phyloP scores from a whole-genome alignment of 2,113 vertebrate species.

The Trachemys scripta region DNA sequence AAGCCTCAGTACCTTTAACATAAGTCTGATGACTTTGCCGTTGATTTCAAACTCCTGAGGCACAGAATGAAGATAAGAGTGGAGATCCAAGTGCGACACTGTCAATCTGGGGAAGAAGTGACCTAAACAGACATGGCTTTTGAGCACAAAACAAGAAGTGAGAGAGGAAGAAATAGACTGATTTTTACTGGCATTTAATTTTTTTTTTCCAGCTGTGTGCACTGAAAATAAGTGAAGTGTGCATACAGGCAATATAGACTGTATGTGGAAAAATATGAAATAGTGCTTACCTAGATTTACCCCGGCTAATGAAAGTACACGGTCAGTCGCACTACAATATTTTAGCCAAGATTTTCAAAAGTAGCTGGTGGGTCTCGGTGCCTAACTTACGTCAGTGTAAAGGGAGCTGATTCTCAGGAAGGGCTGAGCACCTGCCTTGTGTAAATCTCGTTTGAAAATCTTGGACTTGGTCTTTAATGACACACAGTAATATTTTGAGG shows the following conservation, averaged over 20 bases:
- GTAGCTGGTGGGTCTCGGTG: background rate
- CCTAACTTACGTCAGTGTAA: rapidly evolving
- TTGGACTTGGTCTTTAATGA: background rate
- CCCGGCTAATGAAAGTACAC: rapidly evolving
- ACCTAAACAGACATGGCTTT: background rate
- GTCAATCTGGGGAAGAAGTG: background rate
- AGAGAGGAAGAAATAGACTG: background rate
- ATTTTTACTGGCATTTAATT: background rate
- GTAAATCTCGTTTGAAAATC: background rate
- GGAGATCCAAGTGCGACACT: background rate
- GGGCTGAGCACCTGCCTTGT: background rate
- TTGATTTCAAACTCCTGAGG: background rate
- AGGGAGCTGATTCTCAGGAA: rapidly evolving
- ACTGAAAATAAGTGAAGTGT: background rate
- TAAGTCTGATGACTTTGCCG: background rate
- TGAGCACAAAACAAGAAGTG: background rate
- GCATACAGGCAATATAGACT: background rate
- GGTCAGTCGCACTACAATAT: rapidly evolving
- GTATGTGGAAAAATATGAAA: rapidly evolving
- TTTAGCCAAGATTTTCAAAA: background rate
- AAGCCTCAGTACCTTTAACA: background rate
- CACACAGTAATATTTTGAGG: background rate
- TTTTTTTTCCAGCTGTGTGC: background rate
- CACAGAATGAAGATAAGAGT: background rate
- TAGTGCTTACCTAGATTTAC: rapidly evolving